Base-by-base conservation (phyloP, 2,797 vertebrate species). In the Hippocampus kuda region DNA sequence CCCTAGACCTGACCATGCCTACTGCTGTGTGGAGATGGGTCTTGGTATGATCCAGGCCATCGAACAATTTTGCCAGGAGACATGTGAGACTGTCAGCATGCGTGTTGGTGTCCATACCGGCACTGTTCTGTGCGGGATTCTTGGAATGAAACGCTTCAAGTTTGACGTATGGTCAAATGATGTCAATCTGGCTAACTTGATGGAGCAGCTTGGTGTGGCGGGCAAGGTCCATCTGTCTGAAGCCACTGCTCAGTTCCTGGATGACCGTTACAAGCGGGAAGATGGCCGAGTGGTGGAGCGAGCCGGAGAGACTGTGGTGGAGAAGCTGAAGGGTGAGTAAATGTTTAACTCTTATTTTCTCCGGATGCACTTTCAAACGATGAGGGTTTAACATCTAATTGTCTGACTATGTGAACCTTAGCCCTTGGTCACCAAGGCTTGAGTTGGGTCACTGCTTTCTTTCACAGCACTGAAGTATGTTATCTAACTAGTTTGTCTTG, bases 81-180 rank as follows among this genome's bases (percentile, higher is more conserved):
- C 93, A 5, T 91, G 92, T 4, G 96, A 99, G 81, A 97, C 93
- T 53, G 96, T 99, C 77, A 93, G 93, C 89, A 99, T 99, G 96
- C 92, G 97, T 0, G 96, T 99, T 0, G 97, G 97, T 0, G 97
- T 99, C 56, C 97, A 99, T 66, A 98, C 97, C 0, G 97, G 97
- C 72, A 98, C 97, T 0, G 96, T 99, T 18, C 89, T 99, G 13
- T 98, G 97, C 2, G 97, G 97, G 60, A 98, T 99, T 80, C 84
- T 99, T 80, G 97, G 97, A 63, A 98, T 98, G 86, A 94, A 96
- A 72, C 93, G 96, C 75, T 98, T 98, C 84, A 98, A 99, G 79
- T 99, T 99, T 0, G 97, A 99, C 0, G 96, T 99, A 5, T 98
- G 96, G 96, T 98, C 96, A 73, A 98, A 98, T 0, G 97, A 99